phyloP scores from a whole-genome alignment of 2,888 invertebrate species.

The Hoplodrina ambigua region DNA sequence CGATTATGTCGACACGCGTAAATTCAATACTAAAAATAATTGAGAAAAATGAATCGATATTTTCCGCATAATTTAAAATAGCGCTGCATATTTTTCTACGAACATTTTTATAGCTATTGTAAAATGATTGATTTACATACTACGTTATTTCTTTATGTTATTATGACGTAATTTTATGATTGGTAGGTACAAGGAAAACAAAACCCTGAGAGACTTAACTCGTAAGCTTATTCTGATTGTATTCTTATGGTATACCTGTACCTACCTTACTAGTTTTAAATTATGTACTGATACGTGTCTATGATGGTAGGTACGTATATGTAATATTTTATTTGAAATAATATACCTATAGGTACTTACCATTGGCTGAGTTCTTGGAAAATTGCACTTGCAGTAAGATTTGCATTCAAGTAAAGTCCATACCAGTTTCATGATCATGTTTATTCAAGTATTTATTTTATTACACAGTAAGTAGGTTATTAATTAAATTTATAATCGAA shows the following conservation, averaged over 20 bases:
- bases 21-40: conserved; percentile 26
- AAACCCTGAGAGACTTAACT: conserved; percentile 13
- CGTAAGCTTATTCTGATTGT: conserved; percentile 24
- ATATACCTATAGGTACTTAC: neutral
- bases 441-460: conserved; percentile 16
- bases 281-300: neutral
- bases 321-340: neutral
- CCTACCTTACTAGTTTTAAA: neutral
- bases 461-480: conserved; percentile 10
- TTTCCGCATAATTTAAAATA: conserved; percentile 43
- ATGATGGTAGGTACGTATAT: neutral
- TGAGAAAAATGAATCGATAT: conserved; percentile 34
- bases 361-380: conserved; percentile 16
- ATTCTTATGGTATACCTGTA: conserved; percentile 1
- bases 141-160: conserved; percentile 43
- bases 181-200: conserved; percentile 17
- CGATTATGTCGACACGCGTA: conserved; percentile 26
- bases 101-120: conserved; percentile 48
- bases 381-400: conserved; percentile 24
- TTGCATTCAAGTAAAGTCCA: conserved; percentile 21
- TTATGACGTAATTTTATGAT: conserved; percentile 47
- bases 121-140: conserved; percentile 49
- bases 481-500: conserved; percentile 45
- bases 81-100: conserved; percentile 33
- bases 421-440: conserved; percentile 19